These are phyloP conservation scores for Crotophaga sulcirostris DNA, from an alignment of 2,113 vertebrate species.

Conservation along the genomic window DNA sequence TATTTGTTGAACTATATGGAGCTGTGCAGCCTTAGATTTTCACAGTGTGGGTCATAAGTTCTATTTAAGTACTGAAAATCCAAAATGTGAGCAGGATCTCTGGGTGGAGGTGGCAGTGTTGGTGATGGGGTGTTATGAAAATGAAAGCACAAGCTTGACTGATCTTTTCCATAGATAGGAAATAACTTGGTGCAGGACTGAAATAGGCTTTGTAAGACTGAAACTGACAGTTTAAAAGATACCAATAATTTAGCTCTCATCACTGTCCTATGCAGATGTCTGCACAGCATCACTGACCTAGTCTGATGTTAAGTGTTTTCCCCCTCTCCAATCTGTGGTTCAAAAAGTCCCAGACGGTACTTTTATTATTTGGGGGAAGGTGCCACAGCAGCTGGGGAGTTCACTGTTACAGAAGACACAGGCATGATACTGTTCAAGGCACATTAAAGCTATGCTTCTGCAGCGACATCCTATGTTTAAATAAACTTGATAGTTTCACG, in stretches of 20 bases:
- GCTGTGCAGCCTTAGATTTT: background rate
- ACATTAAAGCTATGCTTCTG: background rate
- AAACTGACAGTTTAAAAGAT: conserved; percentile 51
- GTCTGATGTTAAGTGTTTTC: background rate
- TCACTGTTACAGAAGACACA: background rate
- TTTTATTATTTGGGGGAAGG: conserved; percentile 17
- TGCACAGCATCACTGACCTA: background rate
- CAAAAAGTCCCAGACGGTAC: conserved; percentile 12
- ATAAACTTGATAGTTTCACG: background rate
- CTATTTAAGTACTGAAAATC: background rate
- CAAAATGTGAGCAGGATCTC: background rate
- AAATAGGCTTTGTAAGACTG: background rate
- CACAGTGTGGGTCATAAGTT: background rate
- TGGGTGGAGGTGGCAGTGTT: fast-evolving
- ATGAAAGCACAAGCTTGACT: conserved; percentile 33
- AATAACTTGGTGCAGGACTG: conserved; percentile 1
- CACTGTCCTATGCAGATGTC: background rate
- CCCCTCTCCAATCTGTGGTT: background rate
- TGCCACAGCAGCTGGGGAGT: background rate
- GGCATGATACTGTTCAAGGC: background rate
- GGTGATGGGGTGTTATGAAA: background rate
- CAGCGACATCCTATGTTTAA: background rate
- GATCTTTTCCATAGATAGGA: conserved; percentile 56
- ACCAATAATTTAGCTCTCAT: background rate
- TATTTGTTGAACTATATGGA: background rate